phyloP scores from a whole-genome alignment of 2,888 invertebrate species.

The Ichneumon xanthorius region DNA sequence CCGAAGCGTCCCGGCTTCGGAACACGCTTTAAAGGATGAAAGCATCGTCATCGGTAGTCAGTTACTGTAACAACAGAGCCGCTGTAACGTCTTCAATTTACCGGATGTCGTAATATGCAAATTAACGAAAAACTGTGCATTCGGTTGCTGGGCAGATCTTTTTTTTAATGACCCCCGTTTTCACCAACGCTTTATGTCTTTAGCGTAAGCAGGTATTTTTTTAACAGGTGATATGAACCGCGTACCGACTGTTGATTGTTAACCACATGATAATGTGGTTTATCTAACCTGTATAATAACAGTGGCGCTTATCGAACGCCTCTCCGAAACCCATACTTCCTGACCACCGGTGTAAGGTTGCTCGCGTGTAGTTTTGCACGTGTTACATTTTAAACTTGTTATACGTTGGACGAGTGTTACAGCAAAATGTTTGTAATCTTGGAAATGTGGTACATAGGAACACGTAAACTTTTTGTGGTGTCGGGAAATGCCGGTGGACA shows the following conservation, averaged over 20 bases:
- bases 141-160: conserved; percentile 8
- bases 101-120: not conserved
- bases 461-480: too few species aligned
- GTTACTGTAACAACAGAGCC: not conserved
- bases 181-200: not conserved
- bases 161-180: not conserved
- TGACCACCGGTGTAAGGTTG: too few species aligned
- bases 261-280: too few species aligned
- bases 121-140: not conserved
- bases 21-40: conserved; percentile 12
- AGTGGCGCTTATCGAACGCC: not conserved
- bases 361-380: too few species aligned
- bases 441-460: too few species aligned
- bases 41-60: not conserved
- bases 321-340: too few species aligned
- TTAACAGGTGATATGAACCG: not conserved
- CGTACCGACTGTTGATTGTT: too few species aligned
- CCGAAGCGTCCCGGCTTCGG: conserved; percentile 17
- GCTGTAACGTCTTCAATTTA: not conserved
- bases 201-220: not conserved
- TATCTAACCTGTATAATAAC: too few species aligned
- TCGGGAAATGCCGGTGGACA: too few species aligned
- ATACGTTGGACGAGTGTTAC: too few species aligned
- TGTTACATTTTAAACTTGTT: too few species aligned
- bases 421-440: too few species aligned